Percentiles rank a stretch among this genome's conserved stretches.
These are phyloP conservation scores for Acronicta psi DNA, from an alignment of 2,888 invertebrate species.

Conservation along the genomic window DNA sequence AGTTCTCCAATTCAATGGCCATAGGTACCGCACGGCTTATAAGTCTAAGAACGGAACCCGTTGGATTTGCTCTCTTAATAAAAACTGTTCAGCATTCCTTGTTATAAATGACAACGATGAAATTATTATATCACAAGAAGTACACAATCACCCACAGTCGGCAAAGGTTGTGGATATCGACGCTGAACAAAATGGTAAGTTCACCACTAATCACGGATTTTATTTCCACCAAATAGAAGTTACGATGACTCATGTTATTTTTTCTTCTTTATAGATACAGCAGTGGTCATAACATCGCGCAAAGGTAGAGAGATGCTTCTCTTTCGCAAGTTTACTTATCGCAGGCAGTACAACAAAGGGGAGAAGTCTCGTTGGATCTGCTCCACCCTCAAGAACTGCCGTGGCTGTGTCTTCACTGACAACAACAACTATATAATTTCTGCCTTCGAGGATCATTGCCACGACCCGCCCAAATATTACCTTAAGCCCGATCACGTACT, in stretches of 20 bases:
- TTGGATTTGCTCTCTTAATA: constrained; percentile 75
- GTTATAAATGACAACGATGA: constrained; percentile 74
- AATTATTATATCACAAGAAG: constrained; percentile 68
- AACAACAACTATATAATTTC: constrained; percentile 71
- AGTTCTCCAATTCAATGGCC: constrained; percentile 72
- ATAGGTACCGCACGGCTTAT: constrained; percentile 74
- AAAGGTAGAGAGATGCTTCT: constrained; percentile 83
- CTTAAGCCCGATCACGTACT: constrained; percentile 76
- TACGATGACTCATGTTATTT: background rate
- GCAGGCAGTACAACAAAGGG: constrained; percentile 74
- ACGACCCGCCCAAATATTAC: constrained; percentile 83
- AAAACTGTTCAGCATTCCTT: constrained; percentile 72
- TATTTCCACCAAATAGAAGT: background rate
- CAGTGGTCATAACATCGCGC: constrained; percentile 79
- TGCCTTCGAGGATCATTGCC: constrained; percentile 73
- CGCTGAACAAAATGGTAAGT: constrained; percentile 62
- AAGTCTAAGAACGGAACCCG: constrained; percentile 69
- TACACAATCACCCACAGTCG: constrained; percentile 66
- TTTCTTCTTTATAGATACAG: constrained; percentile 66
- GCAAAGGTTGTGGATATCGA: constrained; percentile 52
- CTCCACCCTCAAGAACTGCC: constrained; percentile 81
- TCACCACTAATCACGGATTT: too few species aligned
- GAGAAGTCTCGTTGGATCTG: constrained; percentile 79
- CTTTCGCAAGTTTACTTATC: constrained; percentile 78
- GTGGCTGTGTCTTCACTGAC: constrained; percentile 78